Percentiles rank a stretch among this genome's conserved stretches.
Conservation (phyloP, 2,113 vertebrate genomes). For the Microcebus tavaratra region DNA sequence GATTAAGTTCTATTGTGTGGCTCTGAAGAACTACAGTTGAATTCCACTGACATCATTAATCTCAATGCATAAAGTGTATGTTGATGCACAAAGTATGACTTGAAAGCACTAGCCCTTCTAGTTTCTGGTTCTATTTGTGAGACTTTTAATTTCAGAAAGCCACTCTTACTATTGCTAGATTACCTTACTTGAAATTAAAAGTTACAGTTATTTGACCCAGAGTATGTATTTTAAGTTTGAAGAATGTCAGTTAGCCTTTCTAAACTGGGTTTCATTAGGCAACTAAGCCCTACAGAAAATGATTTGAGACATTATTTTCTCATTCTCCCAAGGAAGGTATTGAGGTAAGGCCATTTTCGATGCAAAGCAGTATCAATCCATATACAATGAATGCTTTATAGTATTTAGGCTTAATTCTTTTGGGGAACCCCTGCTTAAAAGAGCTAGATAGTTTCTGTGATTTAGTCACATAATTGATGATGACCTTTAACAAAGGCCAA, state of each 20-base stretch:
- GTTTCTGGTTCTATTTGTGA: background rate
- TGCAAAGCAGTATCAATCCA: background rate
- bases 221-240: background rate
- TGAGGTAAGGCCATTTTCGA: background rate
- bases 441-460: background rate
- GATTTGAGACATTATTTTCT: background rate
- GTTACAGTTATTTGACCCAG: background rate
- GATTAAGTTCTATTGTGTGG: background rate
- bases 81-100: background rate
- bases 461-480: conserved; percentile 7
- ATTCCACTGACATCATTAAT: background rate
- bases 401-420: background rate
- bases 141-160: background rate
- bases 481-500: conserved; percentile 40
- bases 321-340: background rate
- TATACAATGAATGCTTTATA: conserved; percentile 13
- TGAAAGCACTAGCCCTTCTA: background rate
- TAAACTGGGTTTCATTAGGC: background rate
- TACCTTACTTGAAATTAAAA: conserved; percentile 7
- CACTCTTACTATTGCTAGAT: background rate
- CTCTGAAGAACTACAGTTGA: background rate
- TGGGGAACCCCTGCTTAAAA: conserved; percentile 14
- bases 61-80: background rate
- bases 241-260: background rate
- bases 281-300: conserved; percentile 7